Evolutionary conservation across 1,140 invertebrate genomes (phyloP).

Genomic region (Pseudomyrmex gracilis): DNA sequence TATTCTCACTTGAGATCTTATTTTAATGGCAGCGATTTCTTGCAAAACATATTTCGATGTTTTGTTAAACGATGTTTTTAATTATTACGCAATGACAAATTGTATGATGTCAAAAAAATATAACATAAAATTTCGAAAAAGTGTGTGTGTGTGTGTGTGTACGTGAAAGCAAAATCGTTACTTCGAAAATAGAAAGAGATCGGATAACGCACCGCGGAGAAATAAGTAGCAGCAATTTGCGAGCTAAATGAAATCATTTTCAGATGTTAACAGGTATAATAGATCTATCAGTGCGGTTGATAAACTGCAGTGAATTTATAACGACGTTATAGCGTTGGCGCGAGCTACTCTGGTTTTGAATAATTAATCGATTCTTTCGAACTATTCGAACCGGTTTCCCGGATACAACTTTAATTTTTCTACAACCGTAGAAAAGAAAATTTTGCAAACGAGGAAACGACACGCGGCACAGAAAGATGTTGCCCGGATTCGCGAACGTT

Average conservation of each 20-base stretch:
- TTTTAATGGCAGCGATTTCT: not conserved
- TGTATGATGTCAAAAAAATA: too few relatives aligned
- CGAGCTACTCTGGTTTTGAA: not conserved
- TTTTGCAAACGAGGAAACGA: too few relatives aligned
- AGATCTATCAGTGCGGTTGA: constrained; percentile 17
- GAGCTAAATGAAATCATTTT: constrained; percentile 13
- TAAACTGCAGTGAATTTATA: not conserved
- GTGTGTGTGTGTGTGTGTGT: too few relatives aligned
- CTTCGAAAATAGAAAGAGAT: not conserved
- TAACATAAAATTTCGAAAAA: too few relatives aligned
- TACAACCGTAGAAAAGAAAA: too few relatives aligned
- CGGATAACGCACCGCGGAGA: not conserved
- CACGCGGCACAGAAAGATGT: not conserved
- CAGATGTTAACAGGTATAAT: not conserved
- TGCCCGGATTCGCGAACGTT: constrained; percentile 1
- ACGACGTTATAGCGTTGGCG: not conserved
- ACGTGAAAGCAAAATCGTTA: not conserved
- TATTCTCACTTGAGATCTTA: not conserved
- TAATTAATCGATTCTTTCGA: constrained; percentile 42
- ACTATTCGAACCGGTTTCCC: not conserved
- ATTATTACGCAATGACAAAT: not conserved
- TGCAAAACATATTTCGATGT: not conserved
- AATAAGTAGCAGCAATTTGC: not conserved
- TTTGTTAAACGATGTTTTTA: not conserved
- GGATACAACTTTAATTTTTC: not conserved